Conservation (phyloP, 2,888 invertebrate species). For the Stenurella melanura region DNA sequence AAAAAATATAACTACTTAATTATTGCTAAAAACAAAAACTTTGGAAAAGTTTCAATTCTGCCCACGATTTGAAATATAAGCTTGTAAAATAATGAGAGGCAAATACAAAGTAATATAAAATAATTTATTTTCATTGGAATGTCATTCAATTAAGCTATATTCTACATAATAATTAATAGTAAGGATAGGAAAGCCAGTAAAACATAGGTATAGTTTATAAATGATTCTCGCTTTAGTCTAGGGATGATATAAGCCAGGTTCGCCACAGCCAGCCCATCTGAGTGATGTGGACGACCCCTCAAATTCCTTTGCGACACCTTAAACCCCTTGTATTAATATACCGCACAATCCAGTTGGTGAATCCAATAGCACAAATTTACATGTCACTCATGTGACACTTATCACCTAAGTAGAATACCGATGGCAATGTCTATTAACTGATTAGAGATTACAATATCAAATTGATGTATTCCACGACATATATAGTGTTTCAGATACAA, state of each 20-base stretch:
- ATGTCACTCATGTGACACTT: constrained; percentile 54
- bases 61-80: background rate
- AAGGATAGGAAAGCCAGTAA: constrained; percentile 47
- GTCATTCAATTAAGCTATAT: constrained; percentile 53
- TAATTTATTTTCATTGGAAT: background rate
- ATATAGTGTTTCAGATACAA: background rate
- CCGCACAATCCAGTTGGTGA: constrained; percentile 53
- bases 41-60: too few species aligned
- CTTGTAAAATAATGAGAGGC: background rate
- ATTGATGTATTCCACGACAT: background rate
- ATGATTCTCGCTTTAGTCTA: constrained; percentile 27
- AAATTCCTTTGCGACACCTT: constrained; percentile 62
- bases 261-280: constrained; percentile 45
- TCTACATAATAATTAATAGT: constrained; percentile 47
- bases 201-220: constrained; percentile 36
- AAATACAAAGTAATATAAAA: background rate
- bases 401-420: constrained; percentile 35
- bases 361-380: constrained; percentile 56
- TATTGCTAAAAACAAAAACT: too few species aligned
- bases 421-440: constrained; percentile 28
- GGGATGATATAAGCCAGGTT: constrained; percentile 45
- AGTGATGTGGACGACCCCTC: constrained; percentile 51
- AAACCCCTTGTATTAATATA: constrained; percentile 56
- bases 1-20: too few species aligned
- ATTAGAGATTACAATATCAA: constrained; percentile 19